Base-by-base conservation (phyloP, 2,797 vertebrate genomes). In the Streptopelia turtur region DNA sequence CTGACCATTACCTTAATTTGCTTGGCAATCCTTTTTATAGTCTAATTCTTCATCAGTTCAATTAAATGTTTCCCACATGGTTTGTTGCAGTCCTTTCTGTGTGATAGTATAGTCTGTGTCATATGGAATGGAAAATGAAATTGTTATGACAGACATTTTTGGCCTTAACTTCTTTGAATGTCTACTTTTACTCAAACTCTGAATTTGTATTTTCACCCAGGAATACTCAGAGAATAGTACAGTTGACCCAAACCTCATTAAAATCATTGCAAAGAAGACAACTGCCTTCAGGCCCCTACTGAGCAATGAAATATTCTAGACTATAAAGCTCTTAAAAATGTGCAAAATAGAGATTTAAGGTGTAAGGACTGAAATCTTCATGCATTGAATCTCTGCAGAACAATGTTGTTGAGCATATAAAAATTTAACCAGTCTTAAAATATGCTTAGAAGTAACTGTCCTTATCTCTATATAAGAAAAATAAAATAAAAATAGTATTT, bases 281-380 rank as follows among this genome's bases (percentile, higher is more conserved):
- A 47, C 5, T 60, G 24, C 43, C 53, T 88, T 81, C 50, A 92
- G 61, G 27, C 9, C 28, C 8, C 41, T 77, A 56, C 13, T 86
- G 83, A 92, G 83, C 13, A 90, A 57, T 60, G 37, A 92, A 81
- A 78, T 86, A 88, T 49, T 68, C 22, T 68, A 33, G 53, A 45
- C 4, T 53, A 68, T 74, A 86, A 93, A 88, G 50, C 28, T 64
- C 18, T 10, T 78, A 81, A 88, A 96, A 92, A 57, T 37, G 24
- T 78, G 18, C 84, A 68, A 88, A 90, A 86, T 83, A 94, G 89
- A 90, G n/a, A 72, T 76, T 81, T 82, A 76, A 16, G 6, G 4
- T 59, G 64, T 59, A 53, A 64, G 6, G 11, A 72, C 14, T 50
- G 55, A 90, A 87, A 68, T 83, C 23, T 83, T 90, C 49, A 76